Base-by-base conservation (phyloP, 2,797 vertebrate genomes). In the Schizopygopsis pylzovi region DNA sequence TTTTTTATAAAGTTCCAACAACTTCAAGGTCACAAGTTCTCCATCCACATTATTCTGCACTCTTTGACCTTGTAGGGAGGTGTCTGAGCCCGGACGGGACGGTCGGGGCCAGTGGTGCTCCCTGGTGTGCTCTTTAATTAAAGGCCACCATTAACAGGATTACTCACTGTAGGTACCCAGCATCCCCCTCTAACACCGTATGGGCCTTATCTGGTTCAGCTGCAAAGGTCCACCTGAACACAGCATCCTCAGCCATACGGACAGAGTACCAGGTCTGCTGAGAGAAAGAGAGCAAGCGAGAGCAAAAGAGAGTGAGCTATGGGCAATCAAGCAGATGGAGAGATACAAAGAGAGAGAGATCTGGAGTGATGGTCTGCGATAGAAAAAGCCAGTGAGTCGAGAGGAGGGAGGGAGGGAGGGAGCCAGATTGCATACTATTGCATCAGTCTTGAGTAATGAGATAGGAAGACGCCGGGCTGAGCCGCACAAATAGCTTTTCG, bases 401-500 rank as follows among this genome's bases (percentile, higher is more conserved):
- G 73, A 81, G 83, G 76, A 77, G 68, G 22, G 18, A 84, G 25
- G 70, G 45, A 85, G 79, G 70, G 45, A 85, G 79, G 37, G 75
- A 83, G 18, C 52, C 49, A 93, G 94, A 95, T 96, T 96, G 92
- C 93, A 95, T 95, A 89, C 86, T 95, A 94, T 95, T 95, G 92
- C 91, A 94, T 96, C 93, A 94, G 93, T 96, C 94, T 93, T 94
- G 94, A 91, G 91, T 93, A 95, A 95, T 92, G 93, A 93, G 93
- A 95, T 95, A 94, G 94, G 91, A 90, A 95, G 95, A 95, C 93
- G 94, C 87, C 91, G 90, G 93, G 93, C 93, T 94, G 92, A 95
- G 94, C 95, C 93, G 94, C 93, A 94, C 94, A 95, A 95, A 96
- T 96, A 93, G 94, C 93, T 94, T 95, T 95, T 93, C 39, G 87